Conservation (phyloP, 2,113 vertebrate genomes). For the Oryzias javanicus region DNA sequence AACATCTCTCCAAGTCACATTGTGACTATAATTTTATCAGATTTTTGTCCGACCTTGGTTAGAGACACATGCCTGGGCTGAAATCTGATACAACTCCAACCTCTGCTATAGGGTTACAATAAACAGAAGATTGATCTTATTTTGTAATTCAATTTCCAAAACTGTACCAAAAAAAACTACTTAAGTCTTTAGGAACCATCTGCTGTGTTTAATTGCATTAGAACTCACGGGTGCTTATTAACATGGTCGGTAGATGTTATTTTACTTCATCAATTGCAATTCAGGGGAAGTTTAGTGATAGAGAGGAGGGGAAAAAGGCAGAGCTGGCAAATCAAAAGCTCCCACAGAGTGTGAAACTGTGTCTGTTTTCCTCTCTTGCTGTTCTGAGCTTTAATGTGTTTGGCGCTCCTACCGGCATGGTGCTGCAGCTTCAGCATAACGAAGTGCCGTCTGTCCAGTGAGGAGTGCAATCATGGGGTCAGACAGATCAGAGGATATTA, state of each 20-base stretch:
- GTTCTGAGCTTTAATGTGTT: conserved; percentile 64
- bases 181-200: too few relatives aligned
- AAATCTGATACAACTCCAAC: too few relatives aligned
- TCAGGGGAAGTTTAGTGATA: conserved; percentile 61
- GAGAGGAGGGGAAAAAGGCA: conserved; percentile 44
- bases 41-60: too few relatives aligned
- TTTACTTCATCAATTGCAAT: conserved; percentile 39
- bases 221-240: too few relatives aligned
- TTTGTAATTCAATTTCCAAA: too few relatives aligned
- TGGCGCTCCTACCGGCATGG: conserved; percentile 61
- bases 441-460: conserved; percentile 43
- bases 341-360: conserved; percentile 59
- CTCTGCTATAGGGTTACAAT: too few relatives aligned
- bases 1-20: too few relatives aligned
- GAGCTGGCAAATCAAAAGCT: conserved; percentile 58
- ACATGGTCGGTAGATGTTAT: conserved; percentile 20
- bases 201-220: too few relatives aligned
- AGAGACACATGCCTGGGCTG: too few relatives aligned
- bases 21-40: too few relatives aligned
- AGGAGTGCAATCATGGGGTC: conserved; percentile 43
- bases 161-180: too few relatives aligned
- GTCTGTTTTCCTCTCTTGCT: conserved; percentile 60
- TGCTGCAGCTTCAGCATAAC: conserved; percentile 66
- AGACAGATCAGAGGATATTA: conserved; percentile 5
- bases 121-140: too few relatives aligned